phyloP scores from a whole-genome alignment of 2,113 vertebrate genomes.

The Gymnogyps californianus region DNA sequence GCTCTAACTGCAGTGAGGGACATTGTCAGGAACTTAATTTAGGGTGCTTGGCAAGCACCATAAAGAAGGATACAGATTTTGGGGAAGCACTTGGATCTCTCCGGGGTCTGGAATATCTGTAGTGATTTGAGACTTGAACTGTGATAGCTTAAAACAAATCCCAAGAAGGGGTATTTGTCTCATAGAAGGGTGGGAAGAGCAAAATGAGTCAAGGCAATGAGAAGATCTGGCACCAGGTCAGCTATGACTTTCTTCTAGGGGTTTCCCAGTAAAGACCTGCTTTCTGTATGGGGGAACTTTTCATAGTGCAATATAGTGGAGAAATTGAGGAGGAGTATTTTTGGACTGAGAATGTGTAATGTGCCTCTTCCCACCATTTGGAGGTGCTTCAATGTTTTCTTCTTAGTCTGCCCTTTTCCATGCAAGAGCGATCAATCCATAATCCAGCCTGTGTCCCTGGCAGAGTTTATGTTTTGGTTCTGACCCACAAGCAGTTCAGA shows the following conservation, averaged over 20 bases:
- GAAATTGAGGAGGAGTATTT: background rate
- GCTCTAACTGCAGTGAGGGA: background rate
- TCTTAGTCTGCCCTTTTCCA: background rate
- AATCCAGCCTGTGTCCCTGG: background rate
- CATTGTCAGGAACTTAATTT: background rate
- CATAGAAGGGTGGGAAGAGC: rapidly evolving
- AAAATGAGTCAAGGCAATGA: background rate
- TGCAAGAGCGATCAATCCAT: too few species aligned
- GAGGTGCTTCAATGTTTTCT: background rate
- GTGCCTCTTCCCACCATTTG: background rate
- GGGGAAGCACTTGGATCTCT: background rate
- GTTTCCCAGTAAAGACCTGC: background rate
- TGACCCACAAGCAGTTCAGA: background rate
- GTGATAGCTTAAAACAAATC: background rate
- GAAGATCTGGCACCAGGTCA: background rate
- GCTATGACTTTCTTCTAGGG: background rate
- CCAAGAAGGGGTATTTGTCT: background rate
- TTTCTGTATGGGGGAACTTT: background rate
- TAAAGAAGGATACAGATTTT: background rate
- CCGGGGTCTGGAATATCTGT: background rate
- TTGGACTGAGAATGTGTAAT: background rate
- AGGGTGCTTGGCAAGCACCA: background rate
- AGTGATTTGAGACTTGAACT: background rate
- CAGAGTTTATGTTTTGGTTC: background rate
- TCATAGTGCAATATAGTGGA: background rate